Base-by-base conservation (phyloP, 2,797 vertebrate genomes). In the Melanotaenia maccullochi region DNA sequence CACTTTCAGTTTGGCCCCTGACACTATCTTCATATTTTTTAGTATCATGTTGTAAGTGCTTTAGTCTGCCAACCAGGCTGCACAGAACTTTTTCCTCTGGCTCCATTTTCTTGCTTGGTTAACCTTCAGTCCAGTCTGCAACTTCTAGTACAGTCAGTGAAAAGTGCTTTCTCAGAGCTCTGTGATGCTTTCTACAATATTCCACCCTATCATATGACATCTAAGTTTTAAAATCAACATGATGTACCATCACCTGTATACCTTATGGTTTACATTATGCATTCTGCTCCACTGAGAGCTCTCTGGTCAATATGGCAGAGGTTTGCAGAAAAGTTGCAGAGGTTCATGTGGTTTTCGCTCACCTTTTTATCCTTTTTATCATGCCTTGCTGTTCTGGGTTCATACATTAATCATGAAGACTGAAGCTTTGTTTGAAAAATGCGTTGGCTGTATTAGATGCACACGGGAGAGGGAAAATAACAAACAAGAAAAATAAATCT, bases 61-160 rank as follows among this genome's bases (percentile, higher is more conserved):
- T 76, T 22, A 30, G 54, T 66, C 68, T 72, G 24, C 25, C 35
- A 76, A 49, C 60, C 38, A 54, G 47, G 36, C 70, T 69, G 14
- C 61, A 68, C 70, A 62, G 20, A 38, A 28, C 24, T 1, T n/a
- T 38, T 71, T 33, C 58, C 67, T 64, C 65, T 16, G 38, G 83
- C 14, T 44, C 70, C 18, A 64, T 76, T 81, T 87, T 65, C 33
- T 13, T 81, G 74, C 83, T 76, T 84, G 84, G 84, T 85, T 87
- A 79, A 73, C 75, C 71, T 74, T 64, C 60, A 71, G 51, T 69
- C 36, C 64, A 74, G 60, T 80, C 33, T 74, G 28, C 1, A 71
- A 40, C 49, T 77, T 86, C 16, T 65, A 70, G 68, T 68, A 18
- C 54, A 72, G 66, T 87, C 82, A 85, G 80, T 56, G 81, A 73